Percentiles rank a stretch among this genome's conserved stretches.
Evolutionary conservation across 2,113 vertebrate genomes (phyloP).

Genomic region (Camelus dromedarius): DNA sequence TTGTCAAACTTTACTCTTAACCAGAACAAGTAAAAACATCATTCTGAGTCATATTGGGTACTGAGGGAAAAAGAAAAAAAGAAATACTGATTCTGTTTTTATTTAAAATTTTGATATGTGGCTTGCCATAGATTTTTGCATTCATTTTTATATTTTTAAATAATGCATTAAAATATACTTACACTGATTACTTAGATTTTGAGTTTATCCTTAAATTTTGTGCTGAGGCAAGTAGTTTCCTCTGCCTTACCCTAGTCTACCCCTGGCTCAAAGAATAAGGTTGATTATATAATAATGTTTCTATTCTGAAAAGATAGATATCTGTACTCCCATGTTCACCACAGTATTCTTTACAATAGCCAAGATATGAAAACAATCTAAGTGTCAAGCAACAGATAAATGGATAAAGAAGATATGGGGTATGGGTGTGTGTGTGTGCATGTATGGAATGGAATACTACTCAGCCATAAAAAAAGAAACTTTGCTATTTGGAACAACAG

Average conservation of each 20-base stretch:
- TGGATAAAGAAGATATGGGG: background rate
- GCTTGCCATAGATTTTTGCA: background rate
- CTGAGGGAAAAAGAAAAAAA: background rate
- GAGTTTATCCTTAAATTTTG: background rate
- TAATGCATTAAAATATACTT: background rate
- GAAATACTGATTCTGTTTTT: background rate
- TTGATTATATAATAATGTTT: background rate
- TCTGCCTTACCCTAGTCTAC: background rate
- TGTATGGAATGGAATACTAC: background rate
- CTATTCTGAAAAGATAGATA: background rate
- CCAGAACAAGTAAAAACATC: background rate
- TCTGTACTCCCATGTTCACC: background rate
- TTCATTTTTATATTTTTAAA: background rate
- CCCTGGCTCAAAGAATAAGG: background rate
- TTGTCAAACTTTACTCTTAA: background rate
- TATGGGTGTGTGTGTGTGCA: too few species aligned
- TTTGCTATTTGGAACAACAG: background rate
- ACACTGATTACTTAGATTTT: background rate
- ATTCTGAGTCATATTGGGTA: background rate
- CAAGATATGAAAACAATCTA: background rate
- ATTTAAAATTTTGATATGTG: background rate
- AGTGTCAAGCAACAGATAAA: background rate
- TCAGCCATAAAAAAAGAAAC: background rate
- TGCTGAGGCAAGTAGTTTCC: background rate
- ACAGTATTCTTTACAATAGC: background rate